These are phyloP conservation scores for Dicycla oo DNA, from an alignment of 2,888 invertebrate species.

Conservation along the genomic window DNA sequence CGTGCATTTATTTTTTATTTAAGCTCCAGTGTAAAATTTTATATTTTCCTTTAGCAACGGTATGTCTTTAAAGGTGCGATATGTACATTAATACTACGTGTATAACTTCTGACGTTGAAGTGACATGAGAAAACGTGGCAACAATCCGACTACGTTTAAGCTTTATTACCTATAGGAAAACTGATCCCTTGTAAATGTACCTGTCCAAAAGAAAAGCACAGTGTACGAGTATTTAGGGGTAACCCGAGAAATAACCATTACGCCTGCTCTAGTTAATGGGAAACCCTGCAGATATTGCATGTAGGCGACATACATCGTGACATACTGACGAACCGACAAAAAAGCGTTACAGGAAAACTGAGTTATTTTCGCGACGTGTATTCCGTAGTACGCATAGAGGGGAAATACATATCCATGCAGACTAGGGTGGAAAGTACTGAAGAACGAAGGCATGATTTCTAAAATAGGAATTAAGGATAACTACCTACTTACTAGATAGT, in stretches of 20 bases:
- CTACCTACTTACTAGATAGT: background rate
- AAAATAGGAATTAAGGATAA: conserved; percentile 12
- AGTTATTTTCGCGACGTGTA: conserved; percentile 24
- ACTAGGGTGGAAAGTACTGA: conserved; percentile 8
- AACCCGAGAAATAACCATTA: conserved; percentile 20
- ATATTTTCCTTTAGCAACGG: too few relatives aligned
- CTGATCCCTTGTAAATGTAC: background rate
- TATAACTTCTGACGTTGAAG: conserved; percentile 9
- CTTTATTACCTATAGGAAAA: conserved; percentile 5
- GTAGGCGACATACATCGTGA: background rate
- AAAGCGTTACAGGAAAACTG: conserved; percentile 39
- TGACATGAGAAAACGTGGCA: conserved; percentile 18
- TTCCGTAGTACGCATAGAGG: conserved; percentile 4
- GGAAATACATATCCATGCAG: conserved; percentile 16
- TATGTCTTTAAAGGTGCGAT: too few relatives aligned
- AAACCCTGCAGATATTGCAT: conserved; percentile 13
- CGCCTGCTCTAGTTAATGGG: background rate
- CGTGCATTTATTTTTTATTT: too few relatives aligned
- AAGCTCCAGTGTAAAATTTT: too few relatives aligned
- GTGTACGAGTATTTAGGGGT: conserved; percentile 1
- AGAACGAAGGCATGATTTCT: background rate
- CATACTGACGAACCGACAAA: background rate
- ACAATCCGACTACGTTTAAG: conserved; percentile 1
- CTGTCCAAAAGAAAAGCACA: background rate
- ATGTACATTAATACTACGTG: too few relatives aligned